phyloP scores from a whole-genome alignment of 1,140 invertebrate genomes.

The Cotesia typhae region DNA sequence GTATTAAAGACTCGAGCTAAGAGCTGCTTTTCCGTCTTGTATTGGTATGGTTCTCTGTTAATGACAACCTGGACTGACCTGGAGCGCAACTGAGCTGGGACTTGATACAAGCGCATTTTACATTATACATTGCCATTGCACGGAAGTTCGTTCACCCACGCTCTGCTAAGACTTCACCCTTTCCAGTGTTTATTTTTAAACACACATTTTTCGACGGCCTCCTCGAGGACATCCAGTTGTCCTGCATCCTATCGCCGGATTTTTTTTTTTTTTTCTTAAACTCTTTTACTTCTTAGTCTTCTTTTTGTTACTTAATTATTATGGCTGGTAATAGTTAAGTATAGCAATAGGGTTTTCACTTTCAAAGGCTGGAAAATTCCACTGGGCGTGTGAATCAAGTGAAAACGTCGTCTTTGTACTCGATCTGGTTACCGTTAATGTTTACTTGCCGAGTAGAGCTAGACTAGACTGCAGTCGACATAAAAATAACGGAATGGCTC shows the following conservation, averaged over 20 bases:
- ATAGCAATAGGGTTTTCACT: too few species aligned
- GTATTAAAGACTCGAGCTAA: too few species aligned
- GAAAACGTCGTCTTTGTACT: too few species aligned
- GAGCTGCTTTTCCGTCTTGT: background rate
- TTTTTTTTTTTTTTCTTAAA: background rate
- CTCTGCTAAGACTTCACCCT: constrained; percentile 3
- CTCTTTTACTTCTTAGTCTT: too few species aligned
- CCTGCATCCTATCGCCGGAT: background rate
- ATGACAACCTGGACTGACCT: background rate
- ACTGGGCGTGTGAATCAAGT: too few species aligned
- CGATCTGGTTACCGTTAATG: too few species aligned
- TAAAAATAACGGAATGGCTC: too few species aligned
- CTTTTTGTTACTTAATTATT: too few species aligned
- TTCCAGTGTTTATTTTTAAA: background rate
- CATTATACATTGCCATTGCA: background rate
- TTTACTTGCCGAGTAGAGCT: too few species aligned
- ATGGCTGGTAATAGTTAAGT: too few species aligned
- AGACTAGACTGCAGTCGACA: background rate
- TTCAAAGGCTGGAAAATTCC: too few species aligned
- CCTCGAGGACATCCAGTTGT: constrained; percentile 23
- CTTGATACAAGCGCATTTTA: background rate
- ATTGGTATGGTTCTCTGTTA: background rate
- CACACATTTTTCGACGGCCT: constrained; percentile 21
- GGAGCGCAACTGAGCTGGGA: background rate
- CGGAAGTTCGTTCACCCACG: constrained; percentile 34